Evolutionary conservation across 2,797 vertebrate genomes (phyloP).

Genomic region (Oreonectes daqikongensis): DNA sequence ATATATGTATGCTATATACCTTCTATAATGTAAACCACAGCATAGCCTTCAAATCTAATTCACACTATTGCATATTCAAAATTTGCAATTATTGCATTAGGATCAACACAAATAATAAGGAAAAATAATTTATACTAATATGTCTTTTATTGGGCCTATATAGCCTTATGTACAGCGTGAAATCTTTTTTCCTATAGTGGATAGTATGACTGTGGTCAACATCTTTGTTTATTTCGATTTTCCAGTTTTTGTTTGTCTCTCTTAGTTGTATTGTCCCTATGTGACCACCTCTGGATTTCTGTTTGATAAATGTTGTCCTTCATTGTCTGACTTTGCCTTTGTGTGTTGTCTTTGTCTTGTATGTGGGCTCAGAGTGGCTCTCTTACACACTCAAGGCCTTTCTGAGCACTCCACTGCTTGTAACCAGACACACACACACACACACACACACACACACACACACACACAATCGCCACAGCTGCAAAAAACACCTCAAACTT

Average conservation of each 20-base stretch:
- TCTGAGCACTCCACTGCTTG: conserved; percentile 15
- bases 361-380: conserved; percentile 5
- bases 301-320: conserved; percentile 23
- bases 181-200: not conserved
- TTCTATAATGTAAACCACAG: too few species aligned
- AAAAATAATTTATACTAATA: too few species aligned
- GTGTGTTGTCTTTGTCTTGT: conserved; percentile 4
- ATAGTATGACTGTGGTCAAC: not conserved
- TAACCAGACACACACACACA: conserved; percentile 35
- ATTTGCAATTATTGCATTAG: too few species aligned
- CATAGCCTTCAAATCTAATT: too few species aligned
- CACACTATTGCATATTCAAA: too few species aligned
- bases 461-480: not conserved
- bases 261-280: conserved; percentile 4
- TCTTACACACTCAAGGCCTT: conserved; percentile 46
- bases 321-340: conserved; percentile 22
- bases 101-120: too few species aligned
- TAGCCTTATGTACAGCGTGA: too few species aligned
- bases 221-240: not conserved
- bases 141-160: too few species aligned
- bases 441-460: conserved; percentile 19
- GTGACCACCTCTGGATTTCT: not conserved
- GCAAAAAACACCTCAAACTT: conserved; percentile 26
- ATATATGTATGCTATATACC: too few species aligned
- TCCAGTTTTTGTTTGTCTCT: conserved; percentile 1